Conservation (phyloP, 2,797 vertebrate genomes). For the Lacerta bilineata region DNA sequence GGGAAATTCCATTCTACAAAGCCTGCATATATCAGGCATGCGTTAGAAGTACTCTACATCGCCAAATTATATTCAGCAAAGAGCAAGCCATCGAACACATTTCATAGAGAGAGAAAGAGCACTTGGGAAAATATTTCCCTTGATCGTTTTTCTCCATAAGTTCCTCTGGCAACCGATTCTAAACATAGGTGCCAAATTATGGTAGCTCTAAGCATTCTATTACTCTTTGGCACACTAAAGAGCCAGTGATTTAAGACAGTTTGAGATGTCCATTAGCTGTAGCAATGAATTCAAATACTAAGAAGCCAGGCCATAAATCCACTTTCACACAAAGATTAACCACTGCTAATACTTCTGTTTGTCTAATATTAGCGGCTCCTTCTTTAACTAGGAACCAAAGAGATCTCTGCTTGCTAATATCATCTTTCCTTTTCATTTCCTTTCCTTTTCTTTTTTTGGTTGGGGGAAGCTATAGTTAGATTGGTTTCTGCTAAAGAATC, state of each 20-base stretch:
- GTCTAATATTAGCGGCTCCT: conserved; percentile 53
- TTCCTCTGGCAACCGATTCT: conserved; percentile 66
- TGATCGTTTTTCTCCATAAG: conserved; percentile 57
- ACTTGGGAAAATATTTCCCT: conserved; percentile 70
- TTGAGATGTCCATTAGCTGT: conserved; percentile 75
- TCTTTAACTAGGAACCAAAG: conserved; percentile 11
- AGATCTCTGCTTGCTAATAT: background rate
- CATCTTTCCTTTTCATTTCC: background rate
- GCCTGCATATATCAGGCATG: conserved; percentile 36
- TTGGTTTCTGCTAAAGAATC: background rate
- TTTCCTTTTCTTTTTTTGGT: background rate
- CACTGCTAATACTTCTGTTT: conserved; percentile 50
- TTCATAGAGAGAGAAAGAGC: conserved; percentile 55
- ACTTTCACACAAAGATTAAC: conserved; percentile 55
- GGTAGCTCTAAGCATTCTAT: conserved; percentile 72
- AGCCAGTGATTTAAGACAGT: conserved; percentile 77
- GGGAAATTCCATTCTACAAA: background rate
- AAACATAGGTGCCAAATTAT: conserved; percentile 76
- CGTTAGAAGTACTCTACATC: background rate
- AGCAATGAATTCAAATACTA: conserved; percentile 67
- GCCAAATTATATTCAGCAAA: conserved; percentile 27
- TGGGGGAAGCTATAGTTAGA: background rate
- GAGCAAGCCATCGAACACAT: conserved; percentile 46
- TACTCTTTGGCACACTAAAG: conserved; percentile 68
- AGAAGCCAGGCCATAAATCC: conserved; percentile 59